A percentile compares a stretch with the other conserved stretches of the same genome.
Conservation (phyloP, 2,797 vertebrate species). For the Amphiprion clarkii region DNA sequence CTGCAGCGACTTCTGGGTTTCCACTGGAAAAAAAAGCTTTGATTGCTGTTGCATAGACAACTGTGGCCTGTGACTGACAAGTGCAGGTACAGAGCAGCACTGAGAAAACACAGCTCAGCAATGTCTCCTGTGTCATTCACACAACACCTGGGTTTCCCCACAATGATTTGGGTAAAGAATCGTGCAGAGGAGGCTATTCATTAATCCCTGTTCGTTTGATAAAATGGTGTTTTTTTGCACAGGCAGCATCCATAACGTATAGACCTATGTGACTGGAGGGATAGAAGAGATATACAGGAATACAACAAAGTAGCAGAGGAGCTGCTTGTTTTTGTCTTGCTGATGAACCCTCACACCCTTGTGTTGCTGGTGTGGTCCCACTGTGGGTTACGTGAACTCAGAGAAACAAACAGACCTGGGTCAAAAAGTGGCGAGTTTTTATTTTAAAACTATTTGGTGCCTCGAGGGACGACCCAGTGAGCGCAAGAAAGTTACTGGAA, state of each 20-base stretch:
- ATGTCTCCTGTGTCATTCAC: constrained; percentile 39
- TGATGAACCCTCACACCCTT: constrained; percentile 25
- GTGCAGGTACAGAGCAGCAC: constrained; percentile 29
- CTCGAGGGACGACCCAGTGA: constrained; percentile 10
- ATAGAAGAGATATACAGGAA: constrained; percentile 1
- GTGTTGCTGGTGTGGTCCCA: not conserved
- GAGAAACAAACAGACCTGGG: constrained; percentile 36
- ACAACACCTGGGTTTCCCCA: constrained; percentile 47
- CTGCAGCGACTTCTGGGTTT: constrained; percentile 27
- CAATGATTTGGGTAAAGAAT: constrained; percentile 11
- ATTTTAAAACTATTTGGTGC: constrained; percentile 15
- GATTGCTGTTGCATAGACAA: constrained; percentile 2
- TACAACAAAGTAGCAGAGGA: not conserved
- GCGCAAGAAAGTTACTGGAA: constrained; percentile 18
- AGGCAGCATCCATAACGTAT: not conserved
- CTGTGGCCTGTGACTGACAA: constrained; percentile 47
- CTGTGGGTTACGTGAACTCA: constrained; percentile 10
- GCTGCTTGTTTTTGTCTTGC: constrained; percentile 9
- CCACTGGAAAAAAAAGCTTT: constrained; percentile 1
- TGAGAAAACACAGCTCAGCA: constrained; percentile 48
- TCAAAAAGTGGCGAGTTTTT: constrained; percentile 41
- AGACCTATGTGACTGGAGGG: not conserved
- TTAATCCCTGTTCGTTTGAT: constrained; percentile 6
- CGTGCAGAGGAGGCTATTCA: constrained; percentile 1
- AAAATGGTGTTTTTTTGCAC: constrained; percentile 13